These are phyloP conservation scores for Brachypodius melanocephalos DNA, from an alignment of 2,113 vertebrate genomes.

Conservation along the genomic window DNA sequence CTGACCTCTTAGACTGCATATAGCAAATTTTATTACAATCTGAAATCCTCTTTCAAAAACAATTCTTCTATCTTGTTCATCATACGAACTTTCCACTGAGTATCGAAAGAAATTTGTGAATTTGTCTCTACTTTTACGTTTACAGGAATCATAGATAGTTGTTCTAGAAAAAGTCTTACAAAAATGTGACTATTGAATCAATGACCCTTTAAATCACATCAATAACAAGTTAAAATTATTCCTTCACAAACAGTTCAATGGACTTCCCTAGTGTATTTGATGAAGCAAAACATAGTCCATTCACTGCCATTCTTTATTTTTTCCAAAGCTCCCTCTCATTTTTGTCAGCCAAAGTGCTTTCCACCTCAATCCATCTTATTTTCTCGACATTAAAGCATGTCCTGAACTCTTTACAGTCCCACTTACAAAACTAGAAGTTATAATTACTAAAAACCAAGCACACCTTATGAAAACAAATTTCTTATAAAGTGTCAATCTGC, in stretches of 20 bases:
- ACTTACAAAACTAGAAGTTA: neutral
- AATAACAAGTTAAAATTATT: neutral
- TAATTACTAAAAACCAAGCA: neutral
- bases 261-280: neutral
- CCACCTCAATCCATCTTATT: neutral
- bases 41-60: neutral
- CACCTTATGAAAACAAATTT: neutral
- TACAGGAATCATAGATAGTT: neutral
- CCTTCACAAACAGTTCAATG: neutral
- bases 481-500: neutral
- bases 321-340: neutral
- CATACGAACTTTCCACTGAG: neutral
- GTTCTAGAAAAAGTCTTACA: neutral
- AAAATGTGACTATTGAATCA: neutral
- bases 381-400: neutral
- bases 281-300: neutral
- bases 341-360: neutral
- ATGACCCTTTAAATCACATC: neutral
- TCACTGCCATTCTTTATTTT: neutral
- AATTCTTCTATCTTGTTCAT: neutral
- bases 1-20: neutral
- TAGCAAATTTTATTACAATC: neutral
- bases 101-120: neutral
- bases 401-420: neutral
- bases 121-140: neutral